Conservation (phyloP, 2,113 vertebrate genomes). For the Rhizomys pruinosus region DNA sequence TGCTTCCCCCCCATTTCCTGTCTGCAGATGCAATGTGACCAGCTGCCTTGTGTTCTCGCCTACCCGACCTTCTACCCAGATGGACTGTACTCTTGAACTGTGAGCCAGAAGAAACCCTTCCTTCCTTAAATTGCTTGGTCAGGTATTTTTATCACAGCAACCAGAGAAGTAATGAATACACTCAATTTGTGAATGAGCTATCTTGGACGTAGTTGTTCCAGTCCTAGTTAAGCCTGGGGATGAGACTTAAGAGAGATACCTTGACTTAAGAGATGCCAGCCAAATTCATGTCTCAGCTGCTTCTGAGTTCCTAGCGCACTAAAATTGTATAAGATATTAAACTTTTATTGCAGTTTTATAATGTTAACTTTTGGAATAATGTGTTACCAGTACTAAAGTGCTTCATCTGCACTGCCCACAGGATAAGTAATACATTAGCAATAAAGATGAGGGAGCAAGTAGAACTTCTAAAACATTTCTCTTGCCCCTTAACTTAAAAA, state of each 20-base stretch:
- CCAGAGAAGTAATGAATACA: neutral
- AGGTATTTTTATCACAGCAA: neutral
- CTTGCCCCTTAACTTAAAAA: neutral
- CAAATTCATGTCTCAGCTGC: neutral
- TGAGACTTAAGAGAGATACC: neutral
- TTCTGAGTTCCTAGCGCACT: neutral
- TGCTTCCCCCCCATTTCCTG: neutral
- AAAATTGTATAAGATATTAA: neutral
- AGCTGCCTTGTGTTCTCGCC: neutral
- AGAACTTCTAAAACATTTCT: neutral
- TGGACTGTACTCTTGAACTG: neutral
- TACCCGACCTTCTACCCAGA: no score
- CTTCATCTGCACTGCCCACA: neutral
- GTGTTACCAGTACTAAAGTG: neutral
- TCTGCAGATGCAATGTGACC: neutral
- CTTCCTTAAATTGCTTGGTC: neutral
- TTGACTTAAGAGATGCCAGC: neutral
- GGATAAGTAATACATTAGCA: neutral
- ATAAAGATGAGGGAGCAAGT: neutral
- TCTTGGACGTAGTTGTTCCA: neutral
- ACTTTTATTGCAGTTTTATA: neutral
- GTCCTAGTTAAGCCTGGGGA: neutral
- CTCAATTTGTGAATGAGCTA: rapidly evolving
- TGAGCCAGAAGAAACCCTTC: neutral
- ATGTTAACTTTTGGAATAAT: neutral